Evolutionary conservation across 1,140 invertebrate genomes (phyloP), one percentile per base, ranked within the genome.

Genomic region (Spodoptera litura): DNA sequence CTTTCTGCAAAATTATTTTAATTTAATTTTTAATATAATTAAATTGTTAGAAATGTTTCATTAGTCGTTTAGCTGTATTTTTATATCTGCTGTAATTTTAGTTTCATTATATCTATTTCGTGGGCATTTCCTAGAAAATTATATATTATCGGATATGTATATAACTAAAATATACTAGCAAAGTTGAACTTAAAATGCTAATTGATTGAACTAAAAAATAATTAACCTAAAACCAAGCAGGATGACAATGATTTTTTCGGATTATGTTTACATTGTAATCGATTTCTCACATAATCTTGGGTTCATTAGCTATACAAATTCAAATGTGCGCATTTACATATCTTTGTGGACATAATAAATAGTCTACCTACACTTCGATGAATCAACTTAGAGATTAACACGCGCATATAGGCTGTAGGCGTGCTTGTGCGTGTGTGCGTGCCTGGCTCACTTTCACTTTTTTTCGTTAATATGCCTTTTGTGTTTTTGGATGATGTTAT

Each of bases 381-480:
- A 77, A 77, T 77, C 74, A 77, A 77, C 61, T 44, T 35, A 27
- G 51, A 76, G 74, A 77, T 77, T 77, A 77, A 55, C 62, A 27
- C 15, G 8, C 13, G 59, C 51, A 49, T 64, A 64, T 61, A 73
- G 55, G 71, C 55, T 53, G 73, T 75, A 49, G 58, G 73, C 73
- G 59, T 52, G 49, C 15, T 12, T 11, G 66, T 71, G 73, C 78
- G 15, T 38, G 62, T 73, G 70, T 73, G 72, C 70, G 61, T 78
- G 75, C 73, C 44, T 58, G 25, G 61, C 35, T 70, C 58, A 84
- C 91, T 92, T 92, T 92, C 89, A 91, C 91, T 92, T 91, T 93
- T 20, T 92, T 92, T 92, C 88, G 87, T 92, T 89, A 89, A 91
- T 92, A 90, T 89, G 87, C 89, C 91, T 93, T 93, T 93, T 92